Conservation (phyloP, 2,113 vertebrate species). For the Aspidoscelis tigris region DNA sequence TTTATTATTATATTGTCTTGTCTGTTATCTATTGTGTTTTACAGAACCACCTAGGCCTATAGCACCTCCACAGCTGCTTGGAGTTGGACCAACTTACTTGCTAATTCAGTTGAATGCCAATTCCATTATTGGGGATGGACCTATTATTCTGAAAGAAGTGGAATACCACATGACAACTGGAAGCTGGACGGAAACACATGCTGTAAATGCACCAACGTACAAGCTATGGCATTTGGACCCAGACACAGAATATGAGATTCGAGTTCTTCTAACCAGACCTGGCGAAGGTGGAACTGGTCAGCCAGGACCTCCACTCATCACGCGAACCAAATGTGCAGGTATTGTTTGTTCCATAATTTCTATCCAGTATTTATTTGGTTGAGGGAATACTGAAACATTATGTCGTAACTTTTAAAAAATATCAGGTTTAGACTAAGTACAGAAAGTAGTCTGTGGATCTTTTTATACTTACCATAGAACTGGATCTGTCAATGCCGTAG, state of each 20-base stretch:
- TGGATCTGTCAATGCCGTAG: too few relatives aligned
- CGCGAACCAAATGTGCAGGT: conserved; percentile 98
- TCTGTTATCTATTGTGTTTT: neutral
- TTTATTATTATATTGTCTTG: neutral
- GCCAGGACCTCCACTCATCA: conserved; percentile 91
- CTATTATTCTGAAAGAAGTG: conserved; percentile 96
- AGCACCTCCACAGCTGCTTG: conserved; percentile 94
- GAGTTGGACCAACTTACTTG: conserved; percentile 93
- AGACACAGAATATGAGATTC: conserved; percentile 96
- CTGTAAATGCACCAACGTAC: conserved; percentile 94
- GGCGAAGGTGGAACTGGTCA: conserved; percentile 95
- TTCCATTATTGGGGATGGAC: conserved; percentile 97
- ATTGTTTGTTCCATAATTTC: conserved; percentile 20
- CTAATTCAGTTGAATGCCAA: conserved; percentile 98
- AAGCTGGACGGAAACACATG: conserved; percentile 95
- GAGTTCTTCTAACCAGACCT: conserved; percentile 92
- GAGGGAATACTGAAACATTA: neutral
- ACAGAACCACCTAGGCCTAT: conserved; percentile 95
- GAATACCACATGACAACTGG: conserved; percentile 97
- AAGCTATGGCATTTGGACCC: conserved; percentile 98
- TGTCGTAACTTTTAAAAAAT: too few relatives aligned
- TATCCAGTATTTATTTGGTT: neutral
- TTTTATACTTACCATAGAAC: too few relatives aligned
- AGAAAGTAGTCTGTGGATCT: too few relatives aligned
- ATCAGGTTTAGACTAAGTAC: too few relatives aligned